Conservation (phyloP, 2,888 invertebrate genomes). For the Chymomyza procnemis region DNA sequence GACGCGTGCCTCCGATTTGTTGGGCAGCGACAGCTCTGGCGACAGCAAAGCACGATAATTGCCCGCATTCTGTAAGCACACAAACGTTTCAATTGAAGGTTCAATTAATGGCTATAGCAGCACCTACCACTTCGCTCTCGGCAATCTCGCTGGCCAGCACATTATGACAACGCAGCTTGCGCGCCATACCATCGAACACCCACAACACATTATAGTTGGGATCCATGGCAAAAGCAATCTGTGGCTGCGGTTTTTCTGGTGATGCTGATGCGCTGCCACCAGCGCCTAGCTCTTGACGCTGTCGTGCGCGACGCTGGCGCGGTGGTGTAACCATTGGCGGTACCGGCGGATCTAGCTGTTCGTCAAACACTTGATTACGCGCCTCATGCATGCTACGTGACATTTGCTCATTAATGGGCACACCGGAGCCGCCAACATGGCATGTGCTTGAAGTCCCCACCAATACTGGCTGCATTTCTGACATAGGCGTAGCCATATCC, state of each 20-base stretch:
- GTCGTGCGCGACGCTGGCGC: constrained; percentile 24
- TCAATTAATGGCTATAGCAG: background rate
- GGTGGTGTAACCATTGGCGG: constrained; percentile 23
- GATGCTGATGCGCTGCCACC: constrained; percentile 20
- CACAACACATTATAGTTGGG: constrained; percentile 95
- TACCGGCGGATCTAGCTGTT: constrained; percentile 60
- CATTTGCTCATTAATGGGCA: constrained; percentile 77
- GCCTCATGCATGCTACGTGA: constrained; percentile 78
- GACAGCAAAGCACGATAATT: constrained; percentile 83
- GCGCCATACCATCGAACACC: constrained; percentile 87
- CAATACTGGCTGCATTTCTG: constrained; percentile 14
- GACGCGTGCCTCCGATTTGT: constrained; percentile 83
- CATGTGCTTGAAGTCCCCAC: constrained; percentile 19
- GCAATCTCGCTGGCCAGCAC: constrained; percentile 87
- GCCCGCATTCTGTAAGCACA: constrained; percentile 65
- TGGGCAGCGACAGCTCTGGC: constrained; percentile 90
- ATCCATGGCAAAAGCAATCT: constrained; percentile 83
- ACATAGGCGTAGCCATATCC: constrained; percentile 51
- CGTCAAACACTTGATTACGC: constrained; percentile 77
- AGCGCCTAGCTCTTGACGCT: constrained; percentile 32
- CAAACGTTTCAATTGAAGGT: background rate
- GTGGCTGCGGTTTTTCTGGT: constrained; percentile 72
- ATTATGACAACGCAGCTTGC: constrained; percentile 86
- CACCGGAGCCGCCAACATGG: constrained; percentile 48
- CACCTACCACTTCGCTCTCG: constrained; percentile 66